Conservation (phyloP, 2,888 invertebrate genomes). For the Dolichopus griseipennis region DNA sequence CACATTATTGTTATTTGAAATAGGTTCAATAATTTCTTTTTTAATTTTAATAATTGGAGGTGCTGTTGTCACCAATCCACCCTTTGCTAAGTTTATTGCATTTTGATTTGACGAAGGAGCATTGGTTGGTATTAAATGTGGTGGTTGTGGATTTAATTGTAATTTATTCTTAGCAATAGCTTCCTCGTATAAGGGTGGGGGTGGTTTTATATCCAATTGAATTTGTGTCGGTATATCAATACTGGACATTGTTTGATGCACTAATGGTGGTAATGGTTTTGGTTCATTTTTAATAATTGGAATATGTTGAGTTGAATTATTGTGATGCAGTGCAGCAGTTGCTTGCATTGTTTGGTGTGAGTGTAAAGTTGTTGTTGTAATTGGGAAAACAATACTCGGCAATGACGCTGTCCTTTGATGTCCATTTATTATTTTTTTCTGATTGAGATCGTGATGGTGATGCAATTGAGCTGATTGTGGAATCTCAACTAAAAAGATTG, state of each 20-base stretch:
- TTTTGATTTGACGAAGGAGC: not conserved
- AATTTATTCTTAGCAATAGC: constrained; percentile 44
- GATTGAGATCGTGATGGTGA: constrained; percentile 30
- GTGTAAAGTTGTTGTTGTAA: constrained; percentile 29
- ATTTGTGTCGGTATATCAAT: constrained; percentile 28
- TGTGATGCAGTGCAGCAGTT: constrained; percentile 25
- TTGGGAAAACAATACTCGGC: constrained; percentile 50
- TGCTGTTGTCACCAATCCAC: constrained; percentile 26
- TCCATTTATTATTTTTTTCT: constrained; percentile 45
- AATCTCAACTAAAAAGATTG: constrained; percentile 48
- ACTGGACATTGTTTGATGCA: constrained; percentile 29
- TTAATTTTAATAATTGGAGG: constrained; percentile 2
- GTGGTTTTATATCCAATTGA: constrained; percentile 45
- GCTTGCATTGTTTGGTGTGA: constrained; percentile 18
- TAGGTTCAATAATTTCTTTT: not conserved
- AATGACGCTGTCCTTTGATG: constrained; percentile 49
- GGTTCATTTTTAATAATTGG: constrained; percentile 24
- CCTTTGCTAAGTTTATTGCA: constrained; percentile 12
- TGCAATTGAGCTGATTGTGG: constrained; percentile 38
- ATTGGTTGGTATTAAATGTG: not conserved
- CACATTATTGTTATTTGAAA: too few species aligned
- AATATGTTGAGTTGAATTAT: constrained; percentile 29
- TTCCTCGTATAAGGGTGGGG: constrained; percentile 64
- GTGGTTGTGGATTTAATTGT: not conserved
- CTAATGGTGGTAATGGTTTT: constrained; percentile 17